Conservation (phyloP, 2,888 invertebrate genomes). For the Agonopterix heracliana region DNA sequence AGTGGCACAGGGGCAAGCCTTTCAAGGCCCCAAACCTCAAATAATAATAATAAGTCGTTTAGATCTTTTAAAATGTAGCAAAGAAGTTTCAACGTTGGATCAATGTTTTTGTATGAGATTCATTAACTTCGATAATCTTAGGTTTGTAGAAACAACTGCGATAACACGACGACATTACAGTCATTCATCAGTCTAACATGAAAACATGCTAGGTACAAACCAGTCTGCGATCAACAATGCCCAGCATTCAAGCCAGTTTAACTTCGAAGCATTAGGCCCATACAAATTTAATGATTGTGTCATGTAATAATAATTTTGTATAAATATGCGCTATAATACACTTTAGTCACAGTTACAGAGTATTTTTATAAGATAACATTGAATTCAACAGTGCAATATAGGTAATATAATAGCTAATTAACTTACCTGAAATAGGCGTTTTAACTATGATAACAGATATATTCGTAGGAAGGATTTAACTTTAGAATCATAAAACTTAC, state of each 20-base stretch:
- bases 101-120: too few species aligned
- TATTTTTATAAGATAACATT: constrained; percentile 26
- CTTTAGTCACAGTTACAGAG: constrained; percentile 22
- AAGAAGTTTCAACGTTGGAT: too few species aligned
- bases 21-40: too few species aligned
- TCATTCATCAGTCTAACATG: too few species aligned
- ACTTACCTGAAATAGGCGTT: constrained; percentile 36
- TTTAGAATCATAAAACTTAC: constrained; percentile 56
- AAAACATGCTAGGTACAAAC: too few species aligned
- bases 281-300: background rate
- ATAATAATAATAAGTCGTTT: too few species aligned
- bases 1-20: too few species aligned
- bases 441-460: constrained; percentile 40
- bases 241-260: background rate
- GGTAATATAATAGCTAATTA: constrained; percentile 19
- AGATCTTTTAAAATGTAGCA: too few species aligned
- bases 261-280: constrained; percentile 11
- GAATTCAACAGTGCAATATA: constrained; percentile 35
- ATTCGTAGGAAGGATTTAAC: constrained; percentile 46
- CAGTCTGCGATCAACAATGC: too few species aligned
- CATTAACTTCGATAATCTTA: too few species aligned
- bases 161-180: too few species aligned
- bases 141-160: too few species aligned
- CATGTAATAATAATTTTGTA: background rate
- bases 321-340: constrained; percentile 1